A percentile compares a stretch with the other conserved stretches of the same genome.
phyloP scores from a whole-genome alignment of 2,797 vertebrate genomes.

The Sebastolobus altivelis region DNA sequence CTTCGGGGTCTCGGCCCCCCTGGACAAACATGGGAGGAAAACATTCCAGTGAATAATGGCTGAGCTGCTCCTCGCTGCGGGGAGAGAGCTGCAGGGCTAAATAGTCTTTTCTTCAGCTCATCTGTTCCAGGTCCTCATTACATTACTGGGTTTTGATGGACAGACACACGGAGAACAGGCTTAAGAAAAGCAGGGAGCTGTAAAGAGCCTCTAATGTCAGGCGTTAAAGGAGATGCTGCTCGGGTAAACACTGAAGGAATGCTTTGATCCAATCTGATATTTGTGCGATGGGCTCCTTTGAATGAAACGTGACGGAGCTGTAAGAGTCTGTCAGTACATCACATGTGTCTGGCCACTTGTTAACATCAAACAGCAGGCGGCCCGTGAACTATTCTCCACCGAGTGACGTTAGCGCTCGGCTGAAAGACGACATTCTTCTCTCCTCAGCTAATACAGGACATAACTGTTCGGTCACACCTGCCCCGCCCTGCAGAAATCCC shows the following conservation, averaged over 20 bases:
- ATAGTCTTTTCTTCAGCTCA: constrained; percentile 64
- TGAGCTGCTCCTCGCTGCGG: constrained; percentile 56
- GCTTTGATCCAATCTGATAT: constrained; percentile 50
- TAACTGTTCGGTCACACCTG: constrained; percentile 72
- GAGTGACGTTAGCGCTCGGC: constrained; percentile 54
- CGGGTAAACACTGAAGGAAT: constrained; percentile 51
- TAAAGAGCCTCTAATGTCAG: constrained; percentile 54
- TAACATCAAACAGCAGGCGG: constrained; percentile 15
- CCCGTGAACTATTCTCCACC: constrained; percentile 17
- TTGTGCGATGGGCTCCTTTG: constrained; percentile 4
- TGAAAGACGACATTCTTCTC: constrained; percentile 75
- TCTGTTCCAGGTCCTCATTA: constrained; percentile 71
- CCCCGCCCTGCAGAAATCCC: constrained; percentile 69
- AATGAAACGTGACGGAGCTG: constrained; percentile 2
- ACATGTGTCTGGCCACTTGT: constrained; percentile 13
- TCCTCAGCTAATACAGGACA: constrained; percentile 61
- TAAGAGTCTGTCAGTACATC: constrained; percentile 21
- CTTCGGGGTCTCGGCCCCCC: constrained; percentile 39
- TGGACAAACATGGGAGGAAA: constrained; percentile 68
- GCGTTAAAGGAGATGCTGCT: constrained; percentile 41
- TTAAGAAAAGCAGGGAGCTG: constrained; percentile 47
- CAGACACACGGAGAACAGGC: constrained; percentile 41
- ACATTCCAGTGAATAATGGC: constrained; percentile 69
- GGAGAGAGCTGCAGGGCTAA: constrained; percentile 67
- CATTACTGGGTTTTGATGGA: constrained; percentile 71